Percentiles rank a stretch among this genome's conserved stretches.
Conservation (phyloP, 2,113 vertebrate genomes). For the Vombatus ursinus region DNA sequence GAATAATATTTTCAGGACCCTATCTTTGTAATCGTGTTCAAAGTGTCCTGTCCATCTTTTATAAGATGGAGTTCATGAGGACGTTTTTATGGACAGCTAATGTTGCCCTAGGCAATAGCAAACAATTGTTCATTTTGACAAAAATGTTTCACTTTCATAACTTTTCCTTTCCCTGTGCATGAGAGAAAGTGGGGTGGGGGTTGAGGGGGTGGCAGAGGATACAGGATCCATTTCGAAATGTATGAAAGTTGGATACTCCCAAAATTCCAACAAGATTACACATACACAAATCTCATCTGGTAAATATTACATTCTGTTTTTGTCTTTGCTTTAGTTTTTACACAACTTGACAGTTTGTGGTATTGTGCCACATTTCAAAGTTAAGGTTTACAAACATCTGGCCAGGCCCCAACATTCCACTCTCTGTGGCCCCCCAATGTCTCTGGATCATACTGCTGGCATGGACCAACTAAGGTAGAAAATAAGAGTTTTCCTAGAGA, state of each 20-base stretch:
- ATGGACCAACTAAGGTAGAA: slow-evolving; percentile 80
- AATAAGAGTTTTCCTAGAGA: slow-evolving; percentile 80
- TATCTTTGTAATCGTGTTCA: slow-evolving; percentile 69
- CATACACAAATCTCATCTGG: slow-evolving; percentile 90
- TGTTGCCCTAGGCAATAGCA: slow-evolving; percentile 65
- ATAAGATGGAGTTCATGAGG: slow-evolving; percentile 56
- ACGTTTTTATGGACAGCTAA: slow-evolving; percentile 71
- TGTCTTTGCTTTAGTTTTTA: slow-evolving; percentile 88
- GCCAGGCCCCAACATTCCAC: slow-evolving; percentile 83
- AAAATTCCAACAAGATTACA: slow-evolving; percentile 91
- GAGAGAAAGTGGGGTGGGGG: slow-evolving; percentile 44
- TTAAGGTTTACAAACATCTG: slow-evolving; percentile 89
- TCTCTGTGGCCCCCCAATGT: slow-evolving; percentile 74
- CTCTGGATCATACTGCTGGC: slow-evolving; percentile 77
- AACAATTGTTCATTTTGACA: slow-evolving; percentile 73
- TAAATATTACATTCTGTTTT: slow-evolving; percentile 91
- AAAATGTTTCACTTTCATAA: slow-evolving; percentile 77
- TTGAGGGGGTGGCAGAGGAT: slow-evolving; percentile 60
- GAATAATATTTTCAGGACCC: slow-evolving; percentile 75
- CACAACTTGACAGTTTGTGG: slow-evolving; percentile 88
- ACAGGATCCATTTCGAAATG: slow-evolving; percentile 86
- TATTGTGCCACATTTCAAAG: slow-evolving; percentile 88
- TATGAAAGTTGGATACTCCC: slow-evolving; percentile 89
- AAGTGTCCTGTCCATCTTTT: slow-evolving; percentile 64
- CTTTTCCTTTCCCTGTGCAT: slow-evolving; percentile 72